Conservation (phyloP, 2,888 invertebrate species). For the Neuroscelio doddi region DNA sequence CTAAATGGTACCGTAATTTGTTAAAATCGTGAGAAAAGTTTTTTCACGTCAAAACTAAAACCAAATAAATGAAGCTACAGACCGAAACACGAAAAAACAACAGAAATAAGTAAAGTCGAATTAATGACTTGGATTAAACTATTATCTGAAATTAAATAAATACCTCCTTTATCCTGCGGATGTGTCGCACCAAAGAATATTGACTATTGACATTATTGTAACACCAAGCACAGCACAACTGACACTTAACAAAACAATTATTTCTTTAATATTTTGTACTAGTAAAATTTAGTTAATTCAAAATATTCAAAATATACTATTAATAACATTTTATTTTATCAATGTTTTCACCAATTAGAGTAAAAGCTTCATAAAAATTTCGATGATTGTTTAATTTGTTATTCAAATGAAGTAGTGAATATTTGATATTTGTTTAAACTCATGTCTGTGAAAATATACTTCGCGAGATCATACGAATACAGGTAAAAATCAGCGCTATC, state of each 20-base stretch:
- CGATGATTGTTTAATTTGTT: no score
- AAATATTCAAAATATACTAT: no score
- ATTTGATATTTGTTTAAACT: not conserved
- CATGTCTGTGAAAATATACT: not conserved
- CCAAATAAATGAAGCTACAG: constrained; percentile 1
- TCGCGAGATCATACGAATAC: constrained; percentile 9
- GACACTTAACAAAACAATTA: no score
- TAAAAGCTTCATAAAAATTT: no score
- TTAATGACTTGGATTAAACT: not conserved
- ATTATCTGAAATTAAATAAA: not conserved
- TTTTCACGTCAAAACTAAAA: constrained; percentile 25
- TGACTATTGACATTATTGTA: not conserved
- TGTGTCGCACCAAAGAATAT: not conserved
- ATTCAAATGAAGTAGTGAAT: no score
- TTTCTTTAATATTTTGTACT: no score
- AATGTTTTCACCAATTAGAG: no score
- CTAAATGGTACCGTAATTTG: constrained; percentile 27
- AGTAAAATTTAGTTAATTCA: no score
- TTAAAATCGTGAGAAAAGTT: constrained; percentile 28
- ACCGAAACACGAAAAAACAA: constrained; percentile 3
- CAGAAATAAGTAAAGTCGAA: not conserved
- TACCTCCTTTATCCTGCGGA: constrained; percentile 13
- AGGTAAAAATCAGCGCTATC: constrained; percentile 16
- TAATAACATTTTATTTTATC: no score
- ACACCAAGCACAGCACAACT: constrained; percentile 3